A percentile compares a stretch with the other conserved stretches of the same genome.
phyloP scores from a whole-genome alignment of 2,888 invertebrate genomes.

The Zootermopsis nevadensis region DNA sequence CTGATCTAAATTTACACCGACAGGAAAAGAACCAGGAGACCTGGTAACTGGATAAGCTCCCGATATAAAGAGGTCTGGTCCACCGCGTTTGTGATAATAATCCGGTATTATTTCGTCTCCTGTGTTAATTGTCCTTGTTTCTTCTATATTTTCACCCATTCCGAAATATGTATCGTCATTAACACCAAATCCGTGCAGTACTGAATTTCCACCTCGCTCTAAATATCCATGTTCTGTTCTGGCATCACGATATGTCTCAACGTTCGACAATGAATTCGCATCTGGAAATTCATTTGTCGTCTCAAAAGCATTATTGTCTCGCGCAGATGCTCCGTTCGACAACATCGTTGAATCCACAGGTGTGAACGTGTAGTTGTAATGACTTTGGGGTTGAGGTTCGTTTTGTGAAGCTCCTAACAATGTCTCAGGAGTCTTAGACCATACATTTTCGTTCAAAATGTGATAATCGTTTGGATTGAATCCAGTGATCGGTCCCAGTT shows the following conservation, averaged over 20 bases:
- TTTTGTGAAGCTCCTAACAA: not conserved
- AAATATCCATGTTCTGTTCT: too few relatives aligned
- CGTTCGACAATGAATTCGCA: too few relatives aligned
- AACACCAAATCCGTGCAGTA: too few relatives aligned
- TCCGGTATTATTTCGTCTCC: not conserved
- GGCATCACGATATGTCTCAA: too few relatives aligned
- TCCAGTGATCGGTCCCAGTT: not conserved
- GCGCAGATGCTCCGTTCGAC: not conserved
- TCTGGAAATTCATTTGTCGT: too few relatives aligned
- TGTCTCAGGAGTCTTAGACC: not conserved
- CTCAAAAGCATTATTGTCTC: not conserved
- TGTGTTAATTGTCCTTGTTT: not conserved
- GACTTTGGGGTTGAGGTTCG: not conserved
- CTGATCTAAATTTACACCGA: conserved; percentile 35
- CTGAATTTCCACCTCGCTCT: too few relatives aligned
- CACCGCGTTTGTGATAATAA: not conserved
- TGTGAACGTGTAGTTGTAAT: conserved; percentile 22
- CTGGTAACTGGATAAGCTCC: not conserved
- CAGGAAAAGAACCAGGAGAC: conserved; percentile 3
- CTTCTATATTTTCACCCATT: not conserved
- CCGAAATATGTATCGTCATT: conserved; percentile 4
- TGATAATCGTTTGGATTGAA: not conserved
- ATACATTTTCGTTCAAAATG: not conserved
- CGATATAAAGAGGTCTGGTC: conserved; percentile 24
- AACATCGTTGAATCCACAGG: not conserved